phyloP scores from a whole-genome alignment of 2,113 vertebrate species.

The Pangasianodon hypophthalmus region DNA sequence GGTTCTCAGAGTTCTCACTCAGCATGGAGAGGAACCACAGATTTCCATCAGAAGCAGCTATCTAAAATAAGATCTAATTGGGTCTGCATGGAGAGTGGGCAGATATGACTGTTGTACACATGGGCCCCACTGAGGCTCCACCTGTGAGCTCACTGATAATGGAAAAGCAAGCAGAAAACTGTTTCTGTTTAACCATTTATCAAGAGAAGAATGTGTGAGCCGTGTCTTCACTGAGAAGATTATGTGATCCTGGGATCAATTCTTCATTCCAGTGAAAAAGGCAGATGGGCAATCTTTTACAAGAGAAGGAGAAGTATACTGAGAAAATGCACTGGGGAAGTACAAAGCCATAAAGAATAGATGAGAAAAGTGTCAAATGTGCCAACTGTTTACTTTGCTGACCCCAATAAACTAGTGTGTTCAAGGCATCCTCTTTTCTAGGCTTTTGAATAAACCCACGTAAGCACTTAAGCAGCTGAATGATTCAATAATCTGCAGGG shows the following conservation, averaged over 20 bases:
- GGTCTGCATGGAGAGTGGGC: slow-evolving; percentile 16
- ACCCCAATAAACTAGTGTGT: not conserved
- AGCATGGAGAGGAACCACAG: slow-evolving; percentile 6
- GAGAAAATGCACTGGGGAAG: not conserved
- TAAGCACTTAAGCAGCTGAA: not conserved
- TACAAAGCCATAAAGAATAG: not conserved
- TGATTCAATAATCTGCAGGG: not conserved
- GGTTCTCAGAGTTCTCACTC: not conserved
- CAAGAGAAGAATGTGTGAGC: not conserved
- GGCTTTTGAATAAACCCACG: not conserved
- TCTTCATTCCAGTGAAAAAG: not conserved
- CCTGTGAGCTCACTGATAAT: slow-evolving; percentile 6
- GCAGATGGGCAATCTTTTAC: not conserved
- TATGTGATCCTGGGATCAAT: not conserved
- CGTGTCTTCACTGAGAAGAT: not conserved
- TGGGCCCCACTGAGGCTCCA: not conserved
- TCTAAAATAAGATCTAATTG: slow-evolving; percentile 55
- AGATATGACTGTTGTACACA: slow-evolving; percentile 9
- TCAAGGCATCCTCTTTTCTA: not conserved
- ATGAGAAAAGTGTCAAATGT: not conserved
- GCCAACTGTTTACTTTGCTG: not conserved
- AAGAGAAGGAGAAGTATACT: not conserved
- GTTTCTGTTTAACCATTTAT: not conserved
- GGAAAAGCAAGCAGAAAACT: slow-evolving; percentile 10
- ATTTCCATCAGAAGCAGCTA: slow-evolving; percentile 36